Conservation (phyloP, 2,888 invertebrate species). For the Nomada fabriciana region DNA sequence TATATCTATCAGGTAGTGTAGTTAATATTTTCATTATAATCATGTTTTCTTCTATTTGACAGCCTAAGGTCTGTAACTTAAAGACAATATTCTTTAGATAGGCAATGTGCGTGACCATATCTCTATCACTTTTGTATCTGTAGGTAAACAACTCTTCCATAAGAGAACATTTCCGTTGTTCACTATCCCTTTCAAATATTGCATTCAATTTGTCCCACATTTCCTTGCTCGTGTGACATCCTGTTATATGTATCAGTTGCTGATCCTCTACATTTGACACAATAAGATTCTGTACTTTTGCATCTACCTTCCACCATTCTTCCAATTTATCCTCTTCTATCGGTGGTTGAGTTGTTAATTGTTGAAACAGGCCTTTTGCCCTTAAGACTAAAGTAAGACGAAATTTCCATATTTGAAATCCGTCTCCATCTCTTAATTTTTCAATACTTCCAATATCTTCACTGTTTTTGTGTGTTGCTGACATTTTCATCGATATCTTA, state of each 20-base stretch:
- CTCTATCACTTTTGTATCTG: not conserved
- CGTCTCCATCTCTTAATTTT: not conserved
- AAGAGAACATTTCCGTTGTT: not conserved
- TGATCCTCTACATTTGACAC: not conserved
- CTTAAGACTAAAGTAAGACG: not conserved
- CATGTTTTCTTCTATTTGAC: not conserved
- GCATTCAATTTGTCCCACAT: not conserved
- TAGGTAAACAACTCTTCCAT: constrained; percentile 12
- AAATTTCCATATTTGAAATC: not conserved
- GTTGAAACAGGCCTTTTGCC: not conserved
- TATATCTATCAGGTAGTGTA: constrained; percentile 5
- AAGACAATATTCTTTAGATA: constrained; percentile 4
- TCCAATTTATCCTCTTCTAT: not conserved
- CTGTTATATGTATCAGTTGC: not conserved
- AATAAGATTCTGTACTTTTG: not conserved
- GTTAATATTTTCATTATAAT: constrained; percentile 6
- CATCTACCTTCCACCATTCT: not conserved
- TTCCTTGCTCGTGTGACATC: not conserved
- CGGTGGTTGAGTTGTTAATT: not conserved
- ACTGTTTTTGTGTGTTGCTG: too few relatives aligned
- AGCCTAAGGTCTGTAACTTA: not conserved
- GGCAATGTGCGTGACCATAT: not conserved
- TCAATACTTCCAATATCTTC: not conserved
- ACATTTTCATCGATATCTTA: too few relatives aligned
- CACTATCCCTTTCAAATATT: not conserved